Base-by-base conservation (phyloP, 2,888 invertebrate genomes). In the Ophion ventricosus region DNA sequence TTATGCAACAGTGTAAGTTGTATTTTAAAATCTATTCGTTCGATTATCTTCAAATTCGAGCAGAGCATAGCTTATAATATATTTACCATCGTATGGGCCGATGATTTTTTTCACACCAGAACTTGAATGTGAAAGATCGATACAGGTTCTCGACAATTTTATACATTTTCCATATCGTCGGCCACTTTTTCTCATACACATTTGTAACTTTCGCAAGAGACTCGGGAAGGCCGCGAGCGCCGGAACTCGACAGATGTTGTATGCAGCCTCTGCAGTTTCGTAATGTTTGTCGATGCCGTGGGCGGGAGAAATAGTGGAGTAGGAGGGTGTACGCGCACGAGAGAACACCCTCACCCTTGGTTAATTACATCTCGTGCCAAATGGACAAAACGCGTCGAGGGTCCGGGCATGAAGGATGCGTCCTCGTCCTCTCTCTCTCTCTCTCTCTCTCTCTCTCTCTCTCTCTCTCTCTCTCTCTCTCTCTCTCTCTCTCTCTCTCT, bases 321-420 rank as follows among this genome's bases (percentile, higher is more conserved):
- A 64, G 11, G 64, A 49, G 49, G 17, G 67, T 76, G 25, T n/a
- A n/a, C n/a, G 57, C 40, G 25, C 54, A 76, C 56, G 56, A 64
- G 40, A 69, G 56, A 79, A 72, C 43, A 26, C 76, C 49, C 43
- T 70, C 43, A 8, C 35, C 69, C 69, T 74, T 63, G 76, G 76
- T 72, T 82, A 82, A 82, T 82, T 76, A 72, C 81, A 70, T 81
- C 81, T 81, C 75, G 74, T 63, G 63, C 67, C 70, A 81, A 81
- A 81, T 81, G 70, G 63, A 64, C 56, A 75, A 75, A 75, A 63
- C 63, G 63, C 43, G 54, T 29, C 40, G 14, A 26, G 57, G 59
- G 57, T 57, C 57, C 40, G 54, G 49, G n/a, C 64, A 40, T 57
- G 56, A 35, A 66, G 57, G 40, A 76, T 76, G 29, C 23, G 5